Conservation (phyloP, 2,113 vertebrate genomes). For the Sardina pilchardus region DNA sequence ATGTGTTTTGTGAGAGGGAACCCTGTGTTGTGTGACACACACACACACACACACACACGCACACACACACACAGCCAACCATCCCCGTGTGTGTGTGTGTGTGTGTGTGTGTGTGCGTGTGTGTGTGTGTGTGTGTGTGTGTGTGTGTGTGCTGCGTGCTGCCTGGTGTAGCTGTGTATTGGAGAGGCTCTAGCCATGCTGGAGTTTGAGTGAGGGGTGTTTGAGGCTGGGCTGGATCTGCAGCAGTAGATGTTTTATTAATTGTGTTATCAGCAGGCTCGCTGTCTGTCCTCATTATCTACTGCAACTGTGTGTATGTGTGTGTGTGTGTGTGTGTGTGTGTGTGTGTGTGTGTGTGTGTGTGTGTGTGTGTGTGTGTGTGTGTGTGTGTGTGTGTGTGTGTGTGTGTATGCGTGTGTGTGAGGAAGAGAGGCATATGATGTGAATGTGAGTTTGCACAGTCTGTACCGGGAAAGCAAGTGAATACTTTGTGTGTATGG, state of each 20-base stretch:
- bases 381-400: conserved; percentile 35
- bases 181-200: not conserved
- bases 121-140: conserved; percentile 12
- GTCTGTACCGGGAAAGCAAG: not conserved
- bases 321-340: conserved; percentile 28
- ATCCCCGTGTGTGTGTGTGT: not conserved
- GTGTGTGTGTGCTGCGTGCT: conserved; percentile 5
- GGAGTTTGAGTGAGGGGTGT: not conserved
- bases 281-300: conserved; percentile 27
- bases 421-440: not conserved
- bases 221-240: conserved; percentile 16
- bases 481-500: not conserved
- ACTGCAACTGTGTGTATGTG: not conserved
- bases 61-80: too few relatives aligned
- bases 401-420: conserved; percentile 10
- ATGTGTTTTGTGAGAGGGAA: conserved; percentile 11
- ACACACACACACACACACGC: too few relatives aligned
- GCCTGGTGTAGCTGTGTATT: not conserved
- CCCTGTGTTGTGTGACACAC: too few relatives aligned
- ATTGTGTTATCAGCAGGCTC: conserved; percentile 23
- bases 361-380: conserved; percentile 21
- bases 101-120: not conserved
- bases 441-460: not conserved
- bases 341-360: conserved; percentile 10
- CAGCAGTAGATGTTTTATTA: conserved; percentile 39